A percentile compares a stretch with the other conserved stretches of the same genome.
These are phyloP conservation scores for Epinephelus coioides DNA, from an alignment of 2,797 vertebrate genomes.

Conservation along the genomic window DNA sequence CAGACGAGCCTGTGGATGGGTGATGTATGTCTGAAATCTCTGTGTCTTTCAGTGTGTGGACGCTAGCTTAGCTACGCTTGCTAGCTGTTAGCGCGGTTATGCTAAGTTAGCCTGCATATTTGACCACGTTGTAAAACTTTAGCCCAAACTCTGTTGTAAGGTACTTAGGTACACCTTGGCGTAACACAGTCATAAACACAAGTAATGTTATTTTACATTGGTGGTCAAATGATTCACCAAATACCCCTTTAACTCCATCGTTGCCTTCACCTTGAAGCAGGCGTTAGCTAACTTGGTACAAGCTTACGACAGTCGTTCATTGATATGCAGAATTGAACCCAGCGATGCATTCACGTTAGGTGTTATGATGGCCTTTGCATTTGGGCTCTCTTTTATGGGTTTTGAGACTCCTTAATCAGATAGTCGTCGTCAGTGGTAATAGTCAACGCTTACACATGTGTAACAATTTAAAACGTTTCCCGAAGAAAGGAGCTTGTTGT, in stretches of 20 bases:
- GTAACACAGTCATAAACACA: fast-evolving
- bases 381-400: no score
- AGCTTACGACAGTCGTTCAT: not conserved
- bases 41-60: not conserved
- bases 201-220: fast-evolving
- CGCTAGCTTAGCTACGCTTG: slow-evolving; percentile 45
- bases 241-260: no score
- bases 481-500: no score
- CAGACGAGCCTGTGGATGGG: slow-evolving; percentile 91
- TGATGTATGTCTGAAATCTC: slow-evolving; percentile 79
- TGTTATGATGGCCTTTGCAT: no score
- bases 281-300: not conserved
- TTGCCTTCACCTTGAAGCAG: not conserved
- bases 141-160: fast-evolving
- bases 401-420: no score
- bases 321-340: no score
- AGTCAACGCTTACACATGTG: no score
- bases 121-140: not conserved
- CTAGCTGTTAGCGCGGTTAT: slow-evolving; percentile 22
- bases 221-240: fast-evolving
- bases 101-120: not conserved
- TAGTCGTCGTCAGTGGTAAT: no score
- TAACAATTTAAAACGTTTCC: no score
- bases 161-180: fast-evolving
- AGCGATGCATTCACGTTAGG: no score